Evolutionary conservation across 64 coral and sea anemone genomes (phyloP), one percentile per base, ranked within the genome.

Genomic region (Dendronephthya gigantea): DNA sequence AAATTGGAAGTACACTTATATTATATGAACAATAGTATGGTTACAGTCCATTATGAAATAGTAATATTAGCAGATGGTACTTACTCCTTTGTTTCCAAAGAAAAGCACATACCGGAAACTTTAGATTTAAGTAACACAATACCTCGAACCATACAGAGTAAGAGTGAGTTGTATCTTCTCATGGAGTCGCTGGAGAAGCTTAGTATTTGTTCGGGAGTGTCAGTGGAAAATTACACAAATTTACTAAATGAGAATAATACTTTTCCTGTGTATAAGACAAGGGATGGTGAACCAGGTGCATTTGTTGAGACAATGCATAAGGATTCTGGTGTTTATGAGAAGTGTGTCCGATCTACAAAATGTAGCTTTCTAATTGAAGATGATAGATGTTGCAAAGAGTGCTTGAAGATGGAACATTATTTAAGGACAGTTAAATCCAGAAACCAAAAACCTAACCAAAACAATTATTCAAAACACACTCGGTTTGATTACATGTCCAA

Each of bases 401-500:
- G n/a, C n/a, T n/a, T n/a, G n/a, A n/a, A n/a, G n/a, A n/a, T n/a
- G n/a, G n/a, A n/a, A n/a, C n/a, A n/a, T n/a, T n/a, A n/a, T n/a
- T n/a, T n/a, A n/a, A n/a, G n/a, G n/a, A n/a, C n/a, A n/a, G n/a
- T n/a, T n/a, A n/a, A n/a, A n/a, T n/a, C n/a, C n/a, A n/a, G n/a
- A n/a, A n/a, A n/a, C n/a, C n/a, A n/a, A n/a, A n/a, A n/a, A n/a
- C n/a, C n/a, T n/a, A n/a, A n/a, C n/a, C n/a, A n/a, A n/a, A n/a
- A n/a, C n/a, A n/a, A n/a, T n/a, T n/a, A n/a, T n/a, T n/a, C n/a
- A n/a, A n/a, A n/a, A n/a, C n/a, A n/a, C n/a, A n/a, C n/a, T 50
- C 66, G 66, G 23, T 70, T 70, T 70, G 66, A 70, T n/a, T 70
- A 70, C 25, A 70, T 70, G 66, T 70, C 66, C 9, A 70, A 70